Percentiles rank a stretch among this genome's conserved stretches.
phyloP scores from a whole-genome alignment of 2,113 vertebrate genomes.

The Phalacrocorax pelagicus region DNA sequence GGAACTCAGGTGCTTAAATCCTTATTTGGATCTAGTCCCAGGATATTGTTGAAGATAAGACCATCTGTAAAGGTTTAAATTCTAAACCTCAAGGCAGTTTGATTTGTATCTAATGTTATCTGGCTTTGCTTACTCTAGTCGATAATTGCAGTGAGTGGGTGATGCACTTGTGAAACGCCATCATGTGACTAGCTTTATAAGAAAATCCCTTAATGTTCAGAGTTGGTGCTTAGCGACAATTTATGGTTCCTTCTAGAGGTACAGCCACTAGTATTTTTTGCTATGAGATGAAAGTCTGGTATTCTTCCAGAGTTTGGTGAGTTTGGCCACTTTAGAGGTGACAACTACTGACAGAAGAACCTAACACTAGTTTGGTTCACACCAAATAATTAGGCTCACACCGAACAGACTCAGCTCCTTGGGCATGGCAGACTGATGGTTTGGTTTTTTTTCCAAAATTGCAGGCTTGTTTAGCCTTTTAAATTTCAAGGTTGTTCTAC shows the following conservation, averaged over 20 bases:
- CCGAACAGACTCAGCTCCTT: background rate
- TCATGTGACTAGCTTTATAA: background rate
- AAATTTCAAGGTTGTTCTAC: background rate
- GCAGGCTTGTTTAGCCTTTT: background rate
- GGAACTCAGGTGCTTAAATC: background rate
- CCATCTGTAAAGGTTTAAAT: background rate
- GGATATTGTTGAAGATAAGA: background rate
- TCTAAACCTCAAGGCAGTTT: background rate
- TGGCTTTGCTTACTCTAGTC: background rate
- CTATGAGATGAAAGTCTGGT: background rate
- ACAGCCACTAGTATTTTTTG: background rate
- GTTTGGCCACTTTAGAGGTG: background rate
- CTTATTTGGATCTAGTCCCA: background rate
- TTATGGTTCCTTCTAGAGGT: background rate
- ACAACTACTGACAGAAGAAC: background rate
- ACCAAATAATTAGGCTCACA: background rate
- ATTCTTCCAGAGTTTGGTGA: background rate
- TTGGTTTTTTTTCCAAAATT: background rate
- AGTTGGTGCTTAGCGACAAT: fast-evolving
- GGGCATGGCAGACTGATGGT: background rate
- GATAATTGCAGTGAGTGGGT: background rate
- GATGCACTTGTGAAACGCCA: background rate
- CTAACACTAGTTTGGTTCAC: background rate
- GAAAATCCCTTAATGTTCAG: background rate
- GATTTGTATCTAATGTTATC: background rate